Evolutionary conservation across 2,113 vertebrate genomes (phyloP), one percentile per base, ranked within the genome.

Genomic region (Phylloscopus whistleri): DNA sequence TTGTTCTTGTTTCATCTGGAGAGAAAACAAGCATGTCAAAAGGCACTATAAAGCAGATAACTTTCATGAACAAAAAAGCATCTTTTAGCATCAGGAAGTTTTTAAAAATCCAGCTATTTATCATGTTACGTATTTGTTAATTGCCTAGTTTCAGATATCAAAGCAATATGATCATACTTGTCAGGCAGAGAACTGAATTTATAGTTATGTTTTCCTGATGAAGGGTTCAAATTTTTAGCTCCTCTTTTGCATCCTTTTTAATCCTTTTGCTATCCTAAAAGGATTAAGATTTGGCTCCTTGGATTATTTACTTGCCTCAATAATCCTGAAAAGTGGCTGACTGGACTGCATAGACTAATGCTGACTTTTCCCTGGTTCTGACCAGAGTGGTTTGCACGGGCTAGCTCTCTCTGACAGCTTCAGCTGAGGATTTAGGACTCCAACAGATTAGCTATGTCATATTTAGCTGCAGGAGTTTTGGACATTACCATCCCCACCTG

Each of bases 1-100:
- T 90, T 95, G 78, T 73, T 87, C 76, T 91, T 93, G 49, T 76
- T 93, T 96, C 11, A 44, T 67, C 41, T 84, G 53, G 44, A 56
- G 44, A 51, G 26, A 66, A 82, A 92, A 69, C 23, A 78, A 49
- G 1, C 17, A 31, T 19, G 30, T 74, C 85, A 68, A 72, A 90
- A 84, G 64, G 30, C 31, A 43, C 6, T 24, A 41, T 60, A 80
- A 82, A 84, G 33, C 20, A 81, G 52, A 51, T 59, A 78, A n/a
- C 9, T 64, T 81, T 37, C 20, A 53, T 27, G n/a, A 49, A 31
- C 27, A 63, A 64, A 43, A 6, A 84, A 56, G 7, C 20, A 68
- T 31, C 24, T 62, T 60, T 60, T 30, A 86, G 27, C n/a, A 16
- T 39, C 62, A 52, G 0, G 3, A 59, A 59, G 18, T 10, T 63